Base-by-base conservation (phyloP, 2,888 invertebrate species). In the Dynastes grantii region DNA sequence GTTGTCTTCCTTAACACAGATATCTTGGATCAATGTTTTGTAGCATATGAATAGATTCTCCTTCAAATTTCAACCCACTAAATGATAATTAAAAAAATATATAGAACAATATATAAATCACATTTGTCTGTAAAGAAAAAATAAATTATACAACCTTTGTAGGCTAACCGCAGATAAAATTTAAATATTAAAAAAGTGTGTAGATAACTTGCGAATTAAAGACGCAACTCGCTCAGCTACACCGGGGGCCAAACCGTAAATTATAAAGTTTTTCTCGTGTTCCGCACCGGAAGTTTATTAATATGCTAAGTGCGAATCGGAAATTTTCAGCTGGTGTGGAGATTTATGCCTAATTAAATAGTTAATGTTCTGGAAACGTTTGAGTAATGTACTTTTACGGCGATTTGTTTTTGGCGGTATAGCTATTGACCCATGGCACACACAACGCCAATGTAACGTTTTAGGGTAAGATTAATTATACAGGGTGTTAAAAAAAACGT, bases 291-390 rank as follows among this genome's bases (percentile, higher is more conserved):
- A 68, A 68, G 67, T 68, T 68, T 68, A 68, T 68, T 68, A 68
- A 68, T 68, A 68, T 68, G 67, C 67, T 68, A 68, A 49, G 67
- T 68, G 67, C 49, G 67, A 68, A 68, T 49, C 22, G 49, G 49
- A 49, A 68, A 68, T 68, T 68, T 49, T 68, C 49, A 27, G 49
- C 45, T 27, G 49, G 9, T 29, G 67, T 27, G 16, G 65, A 68
- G 67, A 68, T 68, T 68, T 68, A 68, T 68, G 67, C 67, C 49
- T 68, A 68, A 68, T 68, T 68, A 68, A 68, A 68, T 49, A 27
- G 51, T 45, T 49, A 49, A 68, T 68, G 67, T 68, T 68, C 67
- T 27, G 49, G 67, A 68, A 68, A 68, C 67, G 45, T 22, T 68
- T 68, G 67, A 68, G 11, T 68, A 68, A 68, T 68, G 67, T 68